Evolutionary conservation across 2,113 vertebrate species (phyloP), one percentile per base, ranked within the genome.

Genomic region (Mungos mungo): DNA sequence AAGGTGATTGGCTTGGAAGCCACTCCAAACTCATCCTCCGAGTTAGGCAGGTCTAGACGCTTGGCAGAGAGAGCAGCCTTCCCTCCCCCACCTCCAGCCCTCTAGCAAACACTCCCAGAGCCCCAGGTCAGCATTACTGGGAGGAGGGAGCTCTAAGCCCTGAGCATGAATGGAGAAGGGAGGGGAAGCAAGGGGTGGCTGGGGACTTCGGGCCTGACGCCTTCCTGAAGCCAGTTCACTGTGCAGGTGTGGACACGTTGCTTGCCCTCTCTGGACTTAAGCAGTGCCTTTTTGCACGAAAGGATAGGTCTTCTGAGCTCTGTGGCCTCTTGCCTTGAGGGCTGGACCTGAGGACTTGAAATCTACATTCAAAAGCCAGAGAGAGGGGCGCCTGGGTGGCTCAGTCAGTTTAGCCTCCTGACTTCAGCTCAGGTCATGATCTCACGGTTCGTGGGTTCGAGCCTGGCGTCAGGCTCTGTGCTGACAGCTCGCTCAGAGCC

Each of bases 1-100:
- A 3, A 57, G 4, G 52, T 33, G 9, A 0, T 3, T 4, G 0
- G 12, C 94, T 66, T 80, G 80, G 95, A 84, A 92, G 84, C 79
- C 14, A 0, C 41, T 95, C 80, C 84, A 60, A 68, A 76, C 45
- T 1, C 86, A 29, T n/a, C 80, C 21, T 69, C 21, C 95, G 95
- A 33, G 52, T 95, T 91, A 91, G 91, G 16, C 41, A 68, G 94
- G 88, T 77, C 90, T 88, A 69, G 88, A 79, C 21, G 23, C 35
- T 66, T 76, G 12, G 0, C 45, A 47, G 66, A 82, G 88, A 86
- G 47, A 72, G 88, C 65, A 7, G 0, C 35, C 69, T 45, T 18
- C 69, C 80, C 81, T 80, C 35, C 41, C 25, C 3, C 19, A 27
- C 27, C 74, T 14, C 41, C 38, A 10, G 66, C 23, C 33, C 27